A percentile compares a stretch with the other conserved stretches of the same genome.
Conservation (phyloP, 2,113 vertebrate genomes). For the Elephantulus edwardii region DNA sequence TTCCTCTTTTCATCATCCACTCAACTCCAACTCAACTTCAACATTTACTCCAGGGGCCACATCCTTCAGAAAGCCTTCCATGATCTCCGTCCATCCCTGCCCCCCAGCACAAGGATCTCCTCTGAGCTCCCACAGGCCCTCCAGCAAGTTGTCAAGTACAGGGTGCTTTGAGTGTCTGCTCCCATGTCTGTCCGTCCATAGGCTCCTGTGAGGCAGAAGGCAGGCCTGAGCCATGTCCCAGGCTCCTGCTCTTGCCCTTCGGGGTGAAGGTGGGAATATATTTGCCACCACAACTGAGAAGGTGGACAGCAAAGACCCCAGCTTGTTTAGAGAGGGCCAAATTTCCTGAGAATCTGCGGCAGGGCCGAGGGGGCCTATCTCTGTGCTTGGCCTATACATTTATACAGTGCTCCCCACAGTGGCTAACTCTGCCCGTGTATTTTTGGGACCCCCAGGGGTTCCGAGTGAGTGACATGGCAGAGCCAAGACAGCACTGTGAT, state of each 20-base stretch:
- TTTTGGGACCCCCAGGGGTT: no score
- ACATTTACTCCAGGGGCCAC: not conserved
- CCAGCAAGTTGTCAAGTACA: not conserved
- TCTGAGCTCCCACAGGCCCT: not conserved
- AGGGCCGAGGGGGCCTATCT: not conserved
- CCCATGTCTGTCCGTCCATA: not conserved
- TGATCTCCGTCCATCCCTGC: not conserved
- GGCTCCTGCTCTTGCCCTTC: not conserved
- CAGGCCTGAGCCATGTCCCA: not conserved
- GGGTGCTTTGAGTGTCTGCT: not conserved
- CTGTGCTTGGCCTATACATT: not conserved
- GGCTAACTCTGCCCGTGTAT: not conserved
- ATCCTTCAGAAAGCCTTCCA: slow-evolving; percentile 36
- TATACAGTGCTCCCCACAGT: not conserved
- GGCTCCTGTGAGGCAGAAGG: not conserved
- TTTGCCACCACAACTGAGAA: not conserved
- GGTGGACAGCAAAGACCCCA: not conserved
- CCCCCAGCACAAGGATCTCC: not conserved
- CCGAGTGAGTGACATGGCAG: not conserved
- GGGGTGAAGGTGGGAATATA: not conserved
- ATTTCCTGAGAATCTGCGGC: not conserved
- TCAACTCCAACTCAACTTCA: not conserved
- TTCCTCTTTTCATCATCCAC: not conserved
- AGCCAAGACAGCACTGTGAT: no score
- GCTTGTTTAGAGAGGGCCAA: accelerated